Evolutionary conservation across 2,888 invertebrate genomes (phyloP).

Genomic region (Melinaea marsaeus): DNA sequence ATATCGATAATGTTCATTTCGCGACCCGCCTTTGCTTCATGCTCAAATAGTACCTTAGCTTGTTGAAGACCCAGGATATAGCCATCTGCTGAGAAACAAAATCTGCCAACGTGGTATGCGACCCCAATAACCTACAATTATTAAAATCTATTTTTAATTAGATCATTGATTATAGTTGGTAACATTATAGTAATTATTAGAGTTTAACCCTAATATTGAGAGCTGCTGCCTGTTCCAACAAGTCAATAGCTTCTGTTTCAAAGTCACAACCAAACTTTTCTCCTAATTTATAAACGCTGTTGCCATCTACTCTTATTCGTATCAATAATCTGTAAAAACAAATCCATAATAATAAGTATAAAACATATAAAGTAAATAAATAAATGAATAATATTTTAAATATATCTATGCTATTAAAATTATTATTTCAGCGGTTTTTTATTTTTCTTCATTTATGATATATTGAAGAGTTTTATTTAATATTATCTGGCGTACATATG

Average conservation of each 20-base stretch:
- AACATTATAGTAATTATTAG: not conserved
- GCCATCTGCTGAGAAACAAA: constrained; percentile 39
- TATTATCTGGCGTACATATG: too few species aligned
- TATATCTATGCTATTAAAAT: too few species aligned
- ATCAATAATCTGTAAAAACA: constrained; percentile 38
- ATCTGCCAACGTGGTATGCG: constrained; percentile 49
- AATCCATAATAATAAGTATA: too few species aligned
- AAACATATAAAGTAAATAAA: constrained; percentile 26
- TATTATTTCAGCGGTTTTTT: too few species aligned
- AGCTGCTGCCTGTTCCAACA: constrained; percentile 45
- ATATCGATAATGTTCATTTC: constrained; percentile 46
- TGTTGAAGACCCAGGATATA: constrained; percentile 38
- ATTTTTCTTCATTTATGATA: too few species aligned
- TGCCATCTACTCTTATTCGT: constrained; percentile 16
- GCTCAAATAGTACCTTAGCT: constrained; percentile 42
- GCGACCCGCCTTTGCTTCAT: constrained; percentile 43
- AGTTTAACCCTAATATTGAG: not conserved
- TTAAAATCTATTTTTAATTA: not conserved
- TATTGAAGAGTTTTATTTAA: too few species aligned
- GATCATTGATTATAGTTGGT: too few species aligned
- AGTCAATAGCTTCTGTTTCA: constrained; percentile 36
- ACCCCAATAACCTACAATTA: constrained; percentile 44
- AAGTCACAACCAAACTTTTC: too few species aligned
- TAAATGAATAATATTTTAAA: not conserved
- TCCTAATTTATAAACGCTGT: too few species aligned